These are phyloP conservation scores for Crenuchus spilurus DNA, from an alignment of 2,797 vertebrate genomes.

Conservation along the genomic window DNA sequence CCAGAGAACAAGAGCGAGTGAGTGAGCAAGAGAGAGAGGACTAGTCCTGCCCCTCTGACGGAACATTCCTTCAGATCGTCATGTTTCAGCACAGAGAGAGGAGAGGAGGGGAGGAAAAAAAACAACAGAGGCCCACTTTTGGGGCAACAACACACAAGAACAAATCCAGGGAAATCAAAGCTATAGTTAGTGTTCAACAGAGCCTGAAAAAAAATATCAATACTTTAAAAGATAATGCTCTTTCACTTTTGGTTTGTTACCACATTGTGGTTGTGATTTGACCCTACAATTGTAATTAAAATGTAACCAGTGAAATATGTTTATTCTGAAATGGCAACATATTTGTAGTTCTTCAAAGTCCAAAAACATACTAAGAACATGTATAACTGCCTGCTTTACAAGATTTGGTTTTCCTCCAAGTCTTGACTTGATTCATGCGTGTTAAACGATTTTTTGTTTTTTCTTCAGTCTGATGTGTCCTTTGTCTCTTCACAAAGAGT, in stretches of 20 bases:
- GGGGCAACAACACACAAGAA: slow-evolving; percentile 27
- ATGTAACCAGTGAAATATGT: not conserved
- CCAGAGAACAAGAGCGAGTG: not conserved
- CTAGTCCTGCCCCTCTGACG: slow-evolving; percentile 42
- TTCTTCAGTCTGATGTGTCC: slow-evolving; percentile 18
- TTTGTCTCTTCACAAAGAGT: slow-evolving; percentile 47
- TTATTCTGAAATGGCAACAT: not conserved
- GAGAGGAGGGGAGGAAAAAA: not conserved
- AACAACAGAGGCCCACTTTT: slow-evolving; percentile 20
- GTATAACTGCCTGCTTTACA: not conserved
- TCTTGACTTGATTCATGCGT: not conserved
- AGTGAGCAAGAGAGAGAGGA: slow-evolving; percentile 50
- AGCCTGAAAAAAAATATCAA: not conserved
- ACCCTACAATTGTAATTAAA: not conserved
- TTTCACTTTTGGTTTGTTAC: slow-evolving; percentile 26
- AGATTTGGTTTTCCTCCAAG: not conserved
- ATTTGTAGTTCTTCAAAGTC: not conserved
- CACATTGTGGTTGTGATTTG: not conserved
- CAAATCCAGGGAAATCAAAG: not conserved
- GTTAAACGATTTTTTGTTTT: not conserved
- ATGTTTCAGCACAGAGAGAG: slow-evolving; percentile 21
- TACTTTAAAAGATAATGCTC: not conserved
- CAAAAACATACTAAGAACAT: not conserved
- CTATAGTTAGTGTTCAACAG: not conserved
- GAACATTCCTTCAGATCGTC: slow-evolving; percentile 48